Conservation (phyloP, 1,140 invertebrate species). For the Parapsyche elsis region DNA sequence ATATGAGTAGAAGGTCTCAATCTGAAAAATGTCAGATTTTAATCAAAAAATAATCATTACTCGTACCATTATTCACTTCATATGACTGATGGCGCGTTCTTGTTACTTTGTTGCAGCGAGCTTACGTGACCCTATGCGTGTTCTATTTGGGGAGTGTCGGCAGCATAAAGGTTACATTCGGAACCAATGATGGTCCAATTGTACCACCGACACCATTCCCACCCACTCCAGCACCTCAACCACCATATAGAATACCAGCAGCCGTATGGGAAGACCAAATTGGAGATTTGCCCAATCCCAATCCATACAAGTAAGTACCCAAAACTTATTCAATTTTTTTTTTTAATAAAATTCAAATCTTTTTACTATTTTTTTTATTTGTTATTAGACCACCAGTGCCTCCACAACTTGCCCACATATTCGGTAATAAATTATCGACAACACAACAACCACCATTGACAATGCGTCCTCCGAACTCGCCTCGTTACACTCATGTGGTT, state of each 20-base stretch:
- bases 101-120: conserved; percentile 43
- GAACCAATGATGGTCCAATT: conserved; percentile 70
- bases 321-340: not conserved
- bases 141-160: conserved; percentile 62
- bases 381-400: conserved; percentile 43
- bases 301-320: conserved; percentile 68
- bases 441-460: conserved; percentile 12
- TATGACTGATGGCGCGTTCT: not conserved
- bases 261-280: conserved; percentile 70
- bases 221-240: conserved; percentile 62
- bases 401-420: conserved; percentile 43
- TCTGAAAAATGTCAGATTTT: not conserved
- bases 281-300: conserved; percentile 69
- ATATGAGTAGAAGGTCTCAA: not conserved
- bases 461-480: conserved; percentile 55
- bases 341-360: not conserved
- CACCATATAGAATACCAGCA: conserved; percentile 67
- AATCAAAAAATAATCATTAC: not conserved
- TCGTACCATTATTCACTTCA: not conserved
- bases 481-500: conserved; percentile 63
- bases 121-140: conserved; percentile 44
- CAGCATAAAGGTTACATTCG: conserved; percentile 65
- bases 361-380: conserved; percentile 4
- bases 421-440: conserved; percentile 34
- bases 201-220: conserved; percentile 66